phyloP scores from a whole-genome alignment of 2,888 invertebrate species.

The Tortricodes alternella region DNA sequence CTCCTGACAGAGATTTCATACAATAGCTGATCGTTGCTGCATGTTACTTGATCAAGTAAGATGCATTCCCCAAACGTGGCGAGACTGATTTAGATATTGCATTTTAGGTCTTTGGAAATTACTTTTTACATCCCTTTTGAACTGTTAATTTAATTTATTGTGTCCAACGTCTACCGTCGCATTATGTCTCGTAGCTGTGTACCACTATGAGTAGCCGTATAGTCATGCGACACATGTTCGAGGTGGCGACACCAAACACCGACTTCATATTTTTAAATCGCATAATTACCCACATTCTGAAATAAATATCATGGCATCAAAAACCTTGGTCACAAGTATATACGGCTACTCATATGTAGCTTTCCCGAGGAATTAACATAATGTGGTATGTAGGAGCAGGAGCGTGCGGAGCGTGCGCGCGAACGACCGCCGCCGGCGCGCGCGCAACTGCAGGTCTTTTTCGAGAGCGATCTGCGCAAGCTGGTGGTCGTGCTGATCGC shows the following conservation, averaged over 20 bases:
- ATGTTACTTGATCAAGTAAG: constrained; percentile 68
- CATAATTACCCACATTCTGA: no score
- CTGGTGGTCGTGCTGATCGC: constrained; percentile 93
- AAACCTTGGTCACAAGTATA: constrained; percentile 20
- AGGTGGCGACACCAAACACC: no score
- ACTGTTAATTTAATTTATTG: constrained; percentile 40
- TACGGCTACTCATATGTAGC: not conserved
- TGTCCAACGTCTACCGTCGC: constrained; percentile 42
- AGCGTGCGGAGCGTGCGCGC: constrained; percentile 72
- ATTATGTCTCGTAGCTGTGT: constrained; percentile 46
- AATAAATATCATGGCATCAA: not conserved
- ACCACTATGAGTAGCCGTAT: constrained; percentile 15
- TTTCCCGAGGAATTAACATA: not conserved
- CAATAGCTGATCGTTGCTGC: constrained; percentile 73
- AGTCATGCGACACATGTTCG: constrained; percentile 9
- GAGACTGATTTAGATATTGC: constrained; percentile 61
- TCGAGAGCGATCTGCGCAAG: constrained; percentile 91
- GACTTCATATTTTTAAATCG: no score
- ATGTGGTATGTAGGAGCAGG: constrained; percentile 66
- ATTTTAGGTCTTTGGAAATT: constrained; percentile 52
- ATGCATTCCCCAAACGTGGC: constrained; percentile 62
- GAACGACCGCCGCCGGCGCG: constrained; percentile 90
- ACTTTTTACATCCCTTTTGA: constrained; percentile 38
- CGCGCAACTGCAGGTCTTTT: constrained; percentile 94
- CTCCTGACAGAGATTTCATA: constrained; percentile 53